These are phyloP conservation scores for Peromyscus maniculatus DNA, from an alignment of 2,113 vertebrate species.

Conservation along the genomic window DNA sequence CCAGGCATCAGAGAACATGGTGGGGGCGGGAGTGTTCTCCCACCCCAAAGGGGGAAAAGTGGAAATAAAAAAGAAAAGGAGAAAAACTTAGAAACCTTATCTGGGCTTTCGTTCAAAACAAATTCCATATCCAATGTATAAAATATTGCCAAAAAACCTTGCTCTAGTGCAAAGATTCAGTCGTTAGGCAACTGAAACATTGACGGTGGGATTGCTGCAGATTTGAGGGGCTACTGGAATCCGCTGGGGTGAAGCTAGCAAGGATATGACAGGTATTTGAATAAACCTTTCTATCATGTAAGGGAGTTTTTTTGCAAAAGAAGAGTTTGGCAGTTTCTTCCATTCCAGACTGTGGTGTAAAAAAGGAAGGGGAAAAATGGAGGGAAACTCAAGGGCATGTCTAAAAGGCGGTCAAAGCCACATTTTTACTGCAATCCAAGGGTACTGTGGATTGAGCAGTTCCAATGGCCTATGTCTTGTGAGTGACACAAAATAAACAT, in stretches of 20 bases:
- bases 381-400: constrained; percentile 7
- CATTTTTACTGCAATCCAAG: background rate
- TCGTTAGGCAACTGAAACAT: constrained; percentile 81
- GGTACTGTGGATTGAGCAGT: background rate
- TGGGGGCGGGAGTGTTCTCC: background rate
- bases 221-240: constrained; percentile 74
- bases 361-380: background rate
- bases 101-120: constrained; percentile 80
- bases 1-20: constrained; percentile 24
- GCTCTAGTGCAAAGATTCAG: constrained; percentile 70
- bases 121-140: constrained; percentile 76
- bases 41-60: constrained; percentile 12
- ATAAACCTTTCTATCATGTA: constrained; percentile 72
- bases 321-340: constrained; percentile 67
- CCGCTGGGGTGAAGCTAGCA: constrained; percentile 71
- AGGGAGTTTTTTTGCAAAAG: constrained; percentile 65
- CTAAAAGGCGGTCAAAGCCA: constrained; percentile 11
- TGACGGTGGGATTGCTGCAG: constrained; percentile 63
- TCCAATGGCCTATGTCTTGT: constrained; percentile 79
- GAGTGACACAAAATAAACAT: constrained; percentile 75
- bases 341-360: constrained; percentile 54
- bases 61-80: constrained; percentile 71
- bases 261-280: constrained; percentile 74
- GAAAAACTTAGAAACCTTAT: constrained; percentile 71
- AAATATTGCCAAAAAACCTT: constrained; percentile 77